Evolutionary conservation across 2,888 invertebrate species (phyloP), one percentile per base, ranked within the genome.

Genomic region (Acanthosepion lycidas): DNA sequence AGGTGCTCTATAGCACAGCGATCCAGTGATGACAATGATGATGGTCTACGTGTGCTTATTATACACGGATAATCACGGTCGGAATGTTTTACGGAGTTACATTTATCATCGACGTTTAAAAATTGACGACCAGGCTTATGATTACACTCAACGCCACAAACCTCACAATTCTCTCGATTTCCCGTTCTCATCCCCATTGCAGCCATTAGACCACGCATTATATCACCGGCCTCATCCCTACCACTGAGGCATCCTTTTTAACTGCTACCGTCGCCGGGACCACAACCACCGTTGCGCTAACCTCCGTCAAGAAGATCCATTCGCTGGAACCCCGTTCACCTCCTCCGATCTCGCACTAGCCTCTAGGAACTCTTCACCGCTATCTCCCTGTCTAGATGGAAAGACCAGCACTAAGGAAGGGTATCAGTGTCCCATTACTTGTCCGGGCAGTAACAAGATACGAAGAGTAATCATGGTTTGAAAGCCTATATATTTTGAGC

Each of bases 401-500:
- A 78, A 78, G 78, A 78, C 78, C 78, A 78, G 78, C 78, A 78
- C 78, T 33, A 78, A 78, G 33, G 78, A 78, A 78, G 78, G 78
- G 78, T 78, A 78, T 78, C 78, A 78, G 78, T 78, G n/a, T 78
- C 78, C 78, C 78, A 78, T 78, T 33, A 78, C n/a, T 78, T 23
- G 78, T 78, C 78, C n/a, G 78, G n/a, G 15, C n/a, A 15, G 78
- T 78, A 78, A 78, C 78, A 78, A 78, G 78, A 78, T 78, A 78
- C 78, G 78, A 12, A 78, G n/a, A 78, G 78, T 78, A 78, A 78
- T 78, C 78, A 78, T 78, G n/a, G 78, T 78, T 78, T 78, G 78
- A 78, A 78, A 78, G 78, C 78, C 78, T 78, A 78, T 78, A 78
- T 78, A 78, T 78, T 78, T 78, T 78, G n/a, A 78, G 78, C 78